A percentile compares a stretch with the other conserved stretches of the same genome.
Evolutionary conservation across 1,140 invertebrate species (phyloP).

Genomic region (Brachionus rubens): DNA sequence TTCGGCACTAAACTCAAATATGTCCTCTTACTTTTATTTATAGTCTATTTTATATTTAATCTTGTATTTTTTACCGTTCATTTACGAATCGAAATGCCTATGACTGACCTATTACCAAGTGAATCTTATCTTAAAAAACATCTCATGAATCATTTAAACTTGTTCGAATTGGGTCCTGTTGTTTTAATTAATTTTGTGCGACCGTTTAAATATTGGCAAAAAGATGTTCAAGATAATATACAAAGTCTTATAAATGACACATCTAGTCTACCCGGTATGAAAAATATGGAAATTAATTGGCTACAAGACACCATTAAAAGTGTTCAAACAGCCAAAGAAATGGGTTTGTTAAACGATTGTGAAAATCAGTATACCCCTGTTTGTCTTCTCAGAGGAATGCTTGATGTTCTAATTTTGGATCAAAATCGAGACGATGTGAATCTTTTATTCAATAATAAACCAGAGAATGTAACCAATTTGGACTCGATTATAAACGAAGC

Average conservation of each 20-base stretch:
- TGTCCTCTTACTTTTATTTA: not conserved
- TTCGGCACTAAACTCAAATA: constrained; percentile 32
- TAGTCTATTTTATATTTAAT: constrained; percentile 33
- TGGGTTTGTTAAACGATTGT: not conserved
- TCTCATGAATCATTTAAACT: constrained; percentile 4
- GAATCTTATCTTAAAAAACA: constrained; percentile 40
- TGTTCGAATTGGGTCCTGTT: constrained; percentile 9
- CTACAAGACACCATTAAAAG: not conserved
- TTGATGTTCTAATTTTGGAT: not conserved
- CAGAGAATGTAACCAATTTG: not conserved
- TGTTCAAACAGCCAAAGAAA: not conserved
- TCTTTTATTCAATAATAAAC: not conserved
- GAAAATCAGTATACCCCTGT: not conserved
- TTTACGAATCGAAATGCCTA: not conserved
- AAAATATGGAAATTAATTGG: constrained; percentile 24
- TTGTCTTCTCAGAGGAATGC: not conserved
- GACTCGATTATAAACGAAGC: not conserved
- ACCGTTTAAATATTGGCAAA: not conserved
- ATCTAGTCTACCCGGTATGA: constrained; percentile 28
- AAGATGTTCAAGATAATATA: not conserved
- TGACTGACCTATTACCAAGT: not conserved
- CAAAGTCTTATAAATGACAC: not conserved
- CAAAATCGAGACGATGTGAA: constrained; percentile 15
- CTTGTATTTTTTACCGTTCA: not conserved
- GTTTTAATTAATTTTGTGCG: constrained; percentile 22